Evolutionary conservation across 92 coral and sea anemone species (phyloP), one percentile per base, ranked within the genome.

Genomic region (Zoanthus sansibaricus): DNA sequence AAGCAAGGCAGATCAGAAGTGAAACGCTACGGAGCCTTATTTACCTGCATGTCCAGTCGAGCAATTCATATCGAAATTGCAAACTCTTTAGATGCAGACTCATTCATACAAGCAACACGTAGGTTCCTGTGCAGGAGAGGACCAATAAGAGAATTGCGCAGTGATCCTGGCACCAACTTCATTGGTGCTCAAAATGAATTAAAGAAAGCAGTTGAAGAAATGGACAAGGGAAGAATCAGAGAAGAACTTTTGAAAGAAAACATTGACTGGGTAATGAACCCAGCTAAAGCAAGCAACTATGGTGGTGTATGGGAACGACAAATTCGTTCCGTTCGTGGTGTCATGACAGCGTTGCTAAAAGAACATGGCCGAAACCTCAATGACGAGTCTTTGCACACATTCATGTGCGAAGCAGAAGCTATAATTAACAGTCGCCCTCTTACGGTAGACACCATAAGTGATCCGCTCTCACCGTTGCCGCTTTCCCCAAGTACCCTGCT

Each of bases 1-100:
- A 71, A 71, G 21, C 62, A 79, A 46, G 90, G 90, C 82, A 54
- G 90, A n/a, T 54, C 49, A 32, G 83, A 86, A 46, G 77, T 48
- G 3, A 86, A 86, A 44, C 67, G 83, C 0, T 76, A 67, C 15
- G 83, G 89, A 25, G 25, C 25, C 25, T 25, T 25, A 25, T 25
- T 25, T 25, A 25, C 25, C 25, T 25, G 25, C 25, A 32, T 77
- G 79, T 44, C 77, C 9, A 87, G 86, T 44, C 90, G 79, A 33
- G 79, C 78, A 1, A 78, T 78, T 8, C 90, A 87, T 33, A 69
- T 78, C 7, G 79, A 87, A 78, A 54, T 78, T 12, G 74, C 64
- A 25, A 25, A 25, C 25, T 25, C 25, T 25, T 25, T 25, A 25
- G 25, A 25, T 25, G 25, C 25, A 25, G 86, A 87, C 32, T 70